Base-by-base conservation (phyloP, 2,113 vertebrate species). In the Cyanoliseus patagonus region DNA sequence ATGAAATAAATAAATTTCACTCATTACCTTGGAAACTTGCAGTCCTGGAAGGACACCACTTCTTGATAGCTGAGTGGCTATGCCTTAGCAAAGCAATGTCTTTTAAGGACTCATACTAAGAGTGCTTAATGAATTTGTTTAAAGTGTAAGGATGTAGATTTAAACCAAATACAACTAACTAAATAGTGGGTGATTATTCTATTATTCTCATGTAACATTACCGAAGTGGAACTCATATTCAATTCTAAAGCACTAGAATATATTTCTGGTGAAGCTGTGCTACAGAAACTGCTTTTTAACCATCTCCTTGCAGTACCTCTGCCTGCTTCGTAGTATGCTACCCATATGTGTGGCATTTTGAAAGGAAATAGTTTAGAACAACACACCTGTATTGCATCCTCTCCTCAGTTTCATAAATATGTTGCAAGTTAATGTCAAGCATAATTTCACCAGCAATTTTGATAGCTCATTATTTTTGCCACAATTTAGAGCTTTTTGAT, bases 291-390 rank as follows among this genome's bases (percentile, higher is more conserved):
- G 5, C 14, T 90, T 59, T 42, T 46, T 44, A 67, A 25, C 27
- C 3, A 19, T 1, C 1, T 1, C 7, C 7, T 47, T n/a, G 19
- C 73, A 39, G 13, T 16, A 27, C 17, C 42, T 3, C 1, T 12
- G 3, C 24, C 28, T 75, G 8, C 19, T 24, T 10, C 12, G 17
- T 9, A 30, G 9, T 2, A 5, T 44, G 9, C 3, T 39, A 3
- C 4, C 17, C 15, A 78, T 13, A 30, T 35, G 11, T 35, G 30
- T 62, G 7, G 10, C 14, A 8, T 49, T 78, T 66, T 24, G 30
- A 35, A 69, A 66, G 20, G 19, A 42, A 33, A 4, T 31, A 25
- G 9, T 31, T 49, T 35, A 51, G 17, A 83, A 86, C 3, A 2
- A 7, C 17, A 83, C 30, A 20, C 5, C 6, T 67, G 10, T 20